phyloP scores from a whole-genome alignment of 2,888 invertebrate species.

The Campoplex capitator region DNA sequence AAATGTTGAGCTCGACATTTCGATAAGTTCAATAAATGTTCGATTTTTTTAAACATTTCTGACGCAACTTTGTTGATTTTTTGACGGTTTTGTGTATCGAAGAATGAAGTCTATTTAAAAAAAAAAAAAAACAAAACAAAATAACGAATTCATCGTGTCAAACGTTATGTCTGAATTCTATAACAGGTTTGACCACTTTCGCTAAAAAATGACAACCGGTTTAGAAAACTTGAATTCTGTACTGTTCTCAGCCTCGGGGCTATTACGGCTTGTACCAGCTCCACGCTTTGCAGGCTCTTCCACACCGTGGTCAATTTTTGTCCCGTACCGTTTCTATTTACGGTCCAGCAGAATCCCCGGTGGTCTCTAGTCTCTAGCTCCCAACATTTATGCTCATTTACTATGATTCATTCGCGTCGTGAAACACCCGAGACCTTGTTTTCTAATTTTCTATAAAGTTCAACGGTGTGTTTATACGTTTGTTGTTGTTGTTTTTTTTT shows the following conservation, averaged over 20 bases:
- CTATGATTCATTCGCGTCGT: constrained; percentile 1
- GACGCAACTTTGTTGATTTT: background rate
- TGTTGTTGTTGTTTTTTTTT: background rate
- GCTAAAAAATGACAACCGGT: constrained; percentile 59
- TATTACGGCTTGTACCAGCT: background rate
- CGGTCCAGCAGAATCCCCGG: background rate
- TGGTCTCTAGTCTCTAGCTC: constrained; percentile 7
- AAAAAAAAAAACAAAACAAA: background rate
- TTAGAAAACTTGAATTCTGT: constrained; percentile 47
- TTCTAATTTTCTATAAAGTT: background rate
- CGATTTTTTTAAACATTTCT: background rate
- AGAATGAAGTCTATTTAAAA: background rate
- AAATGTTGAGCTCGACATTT: background rate
- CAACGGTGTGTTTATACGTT: background rate
- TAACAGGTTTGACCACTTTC: constrained; percentile 62
- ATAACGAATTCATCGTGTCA: constrained; percentile 35
- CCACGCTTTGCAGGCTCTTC: constrained; percentile 47
- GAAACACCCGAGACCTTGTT: background rate
- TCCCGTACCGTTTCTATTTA: constrained; percentile 25
- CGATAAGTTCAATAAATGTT: background rate
- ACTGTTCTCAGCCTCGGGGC: constrained; percentile 16
- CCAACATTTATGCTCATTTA: background rate
- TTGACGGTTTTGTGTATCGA: background rate
- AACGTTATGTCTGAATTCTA: constrained; percentile 41
- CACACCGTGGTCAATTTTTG: constrained; percentile 32